Evolutionary conservation across 2,113 vertebrate genomes (phyloP).

Genomic region (Xerus inauris): DNA sequence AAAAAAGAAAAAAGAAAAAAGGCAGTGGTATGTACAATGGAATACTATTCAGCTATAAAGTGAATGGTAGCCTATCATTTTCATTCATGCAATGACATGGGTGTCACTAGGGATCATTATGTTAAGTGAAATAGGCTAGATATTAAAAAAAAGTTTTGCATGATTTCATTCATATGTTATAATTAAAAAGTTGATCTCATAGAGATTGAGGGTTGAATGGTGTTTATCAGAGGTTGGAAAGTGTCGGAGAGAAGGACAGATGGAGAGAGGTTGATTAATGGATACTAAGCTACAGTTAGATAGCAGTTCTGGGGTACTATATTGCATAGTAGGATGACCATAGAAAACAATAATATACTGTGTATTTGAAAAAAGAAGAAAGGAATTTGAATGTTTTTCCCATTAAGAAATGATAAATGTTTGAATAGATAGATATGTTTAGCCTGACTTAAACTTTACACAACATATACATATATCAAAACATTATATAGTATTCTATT

Average conservation of each 20-base stretch:
- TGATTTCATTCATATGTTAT: not conserved
- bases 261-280: not conserved
- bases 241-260: not conserved
- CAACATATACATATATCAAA: not conserved
- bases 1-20: not conserved
- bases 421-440: not conserved
- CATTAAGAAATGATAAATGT: not conserved
- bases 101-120: not conserved
- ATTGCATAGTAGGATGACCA: not conserved
- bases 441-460: not conserved
- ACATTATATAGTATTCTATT: not conserved
- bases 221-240: not conserved
- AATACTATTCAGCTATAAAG: not conserved
- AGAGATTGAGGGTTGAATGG: not conserved
- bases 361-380: not conserved
- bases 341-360: not conserved
- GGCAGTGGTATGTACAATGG: too few relatives aligned
- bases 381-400: not conserved
- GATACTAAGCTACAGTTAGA: not conserved
- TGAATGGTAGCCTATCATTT: not conserved
- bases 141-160: not conserved
- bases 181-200: not conserved
- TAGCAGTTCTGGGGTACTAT: not conserved
- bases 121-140: not conserved
- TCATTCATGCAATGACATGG: not conserved